Base-by-base conservation (phyloP, 2,888 invertebrate species). In the Hypolimnas misippus region DNA sequence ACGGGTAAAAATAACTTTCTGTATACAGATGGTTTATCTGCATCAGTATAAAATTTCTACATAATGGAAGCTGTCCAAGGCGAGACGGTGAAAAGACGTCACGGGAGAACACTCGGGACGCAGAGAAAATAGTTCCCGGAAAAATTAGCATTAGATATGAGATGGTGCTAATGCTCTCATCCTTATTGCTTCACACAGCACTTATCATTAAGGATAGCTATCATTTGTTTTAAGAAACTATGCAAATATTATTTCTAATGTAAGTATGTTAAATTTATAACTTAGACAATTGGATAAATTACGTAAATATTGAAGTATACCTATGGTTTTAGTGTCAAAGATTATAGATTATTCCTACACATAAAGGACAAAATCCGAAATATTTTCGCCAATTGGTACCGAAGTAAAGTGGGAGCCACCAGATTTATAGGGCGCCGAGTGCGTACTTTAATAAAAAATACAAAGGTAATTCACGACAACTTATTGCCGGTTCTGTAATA, bases 401-500 rank as follows among this genome's bases (percentile, higher is more conserved):
- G 76, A 78, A 77, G 83, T 85, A 83, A 84, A 89, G 83, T 83
- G 84, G 83, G 84, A 79, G 86, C 85, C 84, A 82, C 73, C 80
- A 84, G 86, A 91, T 90, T 89, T 91, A 91, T 89, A 82, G 79
- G 89, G 88, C 89, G 89, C 89, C 89, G 81, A 76, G 82, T 84
- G 87, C 82, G 88, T 86, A 85, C 83, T 83, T 87, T 85, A 84
- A 87, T 87, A 89, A 89, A 89, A 88, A 88, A 89, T 84, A 83
- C 83, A 84, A 84, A 88, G 89, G 91, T 90, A 89, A 89, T 87
- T 89, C 86, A 75, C 80, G 81, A 87, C 86, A 89, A 87, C 82
- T 90, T 91, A 90, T 88, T 85, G 83, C 88, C 67, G 73, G 70
- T 75, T 81, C 81, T 78, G 79, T 83, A 82, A 84, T 85, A 87